These are phyloP conservation scores for Hipposideros armiger DNA, from an alignment of 2,113 vertebrate species.

Conservation along the genomic window DNA sequence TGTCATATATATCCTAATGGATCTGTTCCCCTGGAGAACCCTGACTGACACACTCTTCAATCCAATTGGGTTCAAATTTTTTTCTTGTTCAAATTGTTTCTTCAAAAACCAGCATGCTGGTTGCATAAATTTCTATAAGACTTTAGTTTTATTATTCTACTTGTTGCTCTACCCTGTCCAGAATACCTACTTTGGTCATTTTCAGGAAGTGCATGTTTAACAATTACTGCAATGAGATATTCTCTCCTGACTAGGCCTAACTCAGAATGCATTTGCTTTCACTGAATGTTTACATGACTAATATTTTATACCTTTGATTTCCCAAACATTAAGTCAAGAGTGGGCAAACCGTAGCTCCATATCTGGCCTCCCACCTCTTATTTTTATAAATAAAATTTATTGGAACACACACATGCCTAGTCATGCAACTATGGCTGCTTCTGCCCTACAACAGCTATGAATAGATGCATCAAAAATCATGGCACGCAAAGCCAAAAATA, in stretches of 20 bases:
- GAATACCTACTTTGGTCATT: neutral
- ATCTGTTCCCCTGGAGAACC: neutral
- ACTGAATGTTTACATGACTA: neutral
- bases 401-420: accelerated
- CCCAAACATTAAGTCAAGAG: neutral
- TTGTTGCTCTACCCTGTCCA: neutral
- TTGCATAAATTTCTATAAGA: neutral
- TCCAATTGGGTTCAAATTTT: too few relatives aligned
- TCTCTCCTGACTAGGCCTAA: neutral
- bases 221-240: neutral
- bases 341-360: neutral
- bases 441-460: neutral
- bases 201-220: neutral
- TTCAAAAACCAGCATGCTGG: neutral
- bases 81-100: neutral
- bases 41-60: neutral
- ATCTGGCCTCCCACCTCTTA: neutral
- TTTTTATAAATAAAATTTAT: neutral
- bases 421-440: neutral
- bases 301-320: neutral
- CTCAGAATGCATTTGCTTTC: neutral
- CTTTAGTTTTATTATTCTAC: neutral
- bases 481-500: neutral
- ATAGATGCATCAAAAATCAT: neutral
- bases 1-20: too few relatives aligned